A percentile compares a stretch with the other conserved stretches of the same genome.
These are phyloP conservation scores for Rhodeus uyekii DNA, from an alignment of 2,797 vertebrate genomes.

Conservation along the genomic window DNA sequence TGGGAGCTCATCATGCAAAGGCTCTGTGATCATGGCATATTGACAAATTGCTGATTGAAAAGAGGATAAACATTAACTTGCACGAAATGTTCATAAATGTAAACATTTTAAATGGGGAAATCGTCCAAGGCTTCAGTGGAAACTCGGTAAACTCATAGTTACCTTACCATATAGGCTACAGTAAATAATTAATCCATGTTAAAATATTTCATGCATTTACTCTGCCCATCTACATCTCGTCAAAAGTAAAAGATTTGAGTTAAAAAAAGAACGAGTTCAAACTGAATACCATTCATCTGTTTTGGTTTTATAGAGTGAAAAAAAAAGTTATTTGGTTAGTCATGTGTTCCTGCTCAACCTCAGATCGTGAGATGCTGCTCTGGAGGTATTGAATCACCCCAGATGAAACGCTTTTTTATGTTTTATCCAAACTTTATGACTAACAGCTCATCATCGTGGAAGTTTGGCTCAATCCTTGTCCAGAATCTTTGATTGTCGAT, in stretches of 20 bases:
- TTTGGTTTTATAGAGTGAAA: background rate
- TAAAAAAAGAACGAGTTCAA: background rate
- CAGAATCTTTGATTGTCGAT: slow-evolving; percentile 13
- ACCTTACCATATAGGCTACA: background rate
- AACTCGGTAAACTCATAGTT: background rate
- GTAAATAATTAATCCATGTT: background rate
- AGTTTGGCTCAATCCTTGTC: background rate
- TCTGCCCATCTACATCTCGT: background rate
- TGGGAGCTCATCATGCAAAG: background rate
- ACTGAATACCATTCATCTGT: background rate
- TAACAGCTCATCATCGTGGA: background rate
- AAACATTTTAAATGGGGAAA: background rate
- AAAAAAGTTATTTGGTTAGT: background rate
- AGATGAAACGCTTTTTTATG: background rate
- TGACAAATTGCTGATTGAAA: background rate
- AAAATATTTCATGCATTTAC: background rate
- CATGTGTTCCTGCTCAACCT: background rate
- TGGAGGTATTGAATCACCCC: background rate
- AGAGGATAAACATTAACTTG: background rate
- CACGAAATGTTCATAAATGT: background rate
- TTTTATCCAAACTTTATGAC: background rate
- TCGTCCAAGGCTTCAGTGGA: background rate
- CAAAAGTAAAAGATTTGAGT: background rate
- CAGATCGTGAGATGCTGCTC: slow-evolving; percentile 3
- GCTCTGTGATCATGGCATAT: background rate